These are phyloP conservation scores for Nemotelus nigrinus DNA, from an alignment of 2,888 invertebrate species.

Conservation along the genomic window DNA sequence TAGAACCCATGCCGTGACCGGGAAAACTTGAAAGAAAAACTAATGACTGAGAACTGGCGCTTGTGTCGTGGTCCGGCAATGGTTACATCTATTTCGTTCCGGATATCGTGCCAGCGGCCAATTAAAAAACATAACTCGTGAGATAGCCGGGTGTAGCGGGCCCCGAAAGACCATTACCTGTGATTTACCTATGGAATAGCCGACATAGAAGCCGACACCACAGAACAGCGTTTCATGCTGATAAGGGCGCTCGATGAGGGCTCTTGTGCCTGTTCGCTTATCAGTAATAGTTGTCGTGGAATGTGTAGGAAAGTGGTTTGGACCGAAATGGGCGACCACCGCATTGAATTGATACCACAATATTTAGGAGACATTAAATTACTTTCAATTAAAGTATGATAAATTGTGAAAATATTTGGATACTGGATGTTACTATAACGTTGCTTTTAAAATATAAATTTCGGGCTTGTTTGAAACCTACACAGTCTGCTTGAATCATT, in stretches of 20 bases:
- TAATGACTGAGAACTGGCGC: constrained; percentile 15
- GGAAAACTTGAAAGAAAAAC: constrained; percentile 25
- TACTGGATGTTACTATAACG: too few relatives aligned
- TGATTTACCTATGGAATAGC: constrained; percentile 41
- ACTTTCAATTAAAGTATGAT: too few relatives aligned
- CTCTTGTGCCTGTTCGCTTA: constrained; percentile 1
- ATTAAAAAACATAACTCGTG: constrained; percentile 43
- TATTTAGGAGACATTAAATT: too few relatives aligned
- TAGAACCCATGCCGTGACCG: neutral
- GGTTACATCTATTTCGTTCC: constrained; percentile 20
- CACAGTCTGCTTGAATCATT: too few relatives aligned
- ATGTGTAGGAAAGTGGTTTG: constrained; percentile 27
- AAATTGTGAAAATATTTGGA: too few relatives aligned
- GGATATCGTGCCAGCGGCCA: constrained; percentile 38
- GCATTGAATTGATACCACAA: neutral
- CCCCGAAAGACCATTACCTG: constrained; percentile 42
- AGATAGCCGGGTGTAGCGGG: constrained; percentile 39
- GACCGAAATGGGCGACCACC: neutral
- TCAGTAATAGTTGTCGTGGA: constrained; percentile 31
- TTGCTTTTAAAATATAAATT: too few relatives aligned
- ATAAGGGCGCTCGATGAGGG: constrained; percentile 35
- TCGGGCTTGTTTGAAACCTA: too few relatives aligned
- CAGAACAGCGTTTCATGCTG: constrained; percentile 9
- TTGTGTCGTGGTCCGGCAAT: neutral
- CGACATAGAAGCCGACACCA: constrained; percentile 27